Evolutionary conservation across 2,797 vertebrate species (phyloP), one percentile per base, ranked within the genome.

Genomic region (Carcharodon carcharias): DNA sequence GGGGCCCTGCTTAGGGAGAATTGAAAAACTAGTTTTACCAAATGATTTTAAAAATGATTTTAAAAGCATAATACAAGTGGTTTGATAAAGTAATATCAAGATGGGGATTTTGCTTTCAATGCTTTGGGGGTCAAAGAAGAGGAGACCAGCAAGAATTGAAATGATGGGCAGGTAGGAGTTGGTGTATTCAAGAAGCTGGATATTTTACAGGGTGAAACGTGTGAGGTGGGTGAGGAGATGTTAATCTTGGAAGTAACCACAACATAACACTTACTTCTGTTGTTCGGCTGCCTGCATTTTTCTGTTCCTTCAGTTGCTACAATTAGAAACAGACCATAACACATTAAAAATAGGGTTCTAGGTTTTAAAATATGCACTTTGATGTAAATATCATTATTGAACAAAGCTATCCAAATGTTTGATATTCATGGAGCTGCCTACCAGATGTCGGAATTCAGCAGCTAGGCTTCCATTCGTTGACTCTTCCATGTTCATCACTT

Each of bases 401-500:
- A 91, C 18, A 73, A 4, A 31, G 28, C 12, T 54, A 95, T 14
- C 40, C 65, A 95, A 77, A 7, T 18, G 0, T 67, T 56, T 67
- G 12, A 3, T 95, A 69, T 71, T 40, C 93, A 95, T 2, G 0
- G 0, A 18, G 63, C 63, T 4, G 54, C 97, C 97, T 96, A 99
- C 99, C 98, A 99, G 96, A 96, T 99, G 99, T 96, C 99, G 98
- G 97, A 99, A 99, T 97, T 99, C 99, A 45, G 99, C 99, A 0
- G 99, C 98, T 97, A 99, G 97, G 96, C 98, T 99, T 95, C 99
- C 99, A 40, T 99, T 99, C 96, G 98, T 98, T 1, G 99, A 99
- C 97, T 99, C 99, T 97, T 99, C 99, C 99, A 99, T 99, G 97
- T 99, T 99, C 99, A 99, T 99, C 26, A 99, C 99, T 97, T 99